Evolutionary conservation across 1,140 invertebrate species (phyloP), one percentile per base, ranked within the genome.

Genomic region (Aphelinus certus): DNA sequence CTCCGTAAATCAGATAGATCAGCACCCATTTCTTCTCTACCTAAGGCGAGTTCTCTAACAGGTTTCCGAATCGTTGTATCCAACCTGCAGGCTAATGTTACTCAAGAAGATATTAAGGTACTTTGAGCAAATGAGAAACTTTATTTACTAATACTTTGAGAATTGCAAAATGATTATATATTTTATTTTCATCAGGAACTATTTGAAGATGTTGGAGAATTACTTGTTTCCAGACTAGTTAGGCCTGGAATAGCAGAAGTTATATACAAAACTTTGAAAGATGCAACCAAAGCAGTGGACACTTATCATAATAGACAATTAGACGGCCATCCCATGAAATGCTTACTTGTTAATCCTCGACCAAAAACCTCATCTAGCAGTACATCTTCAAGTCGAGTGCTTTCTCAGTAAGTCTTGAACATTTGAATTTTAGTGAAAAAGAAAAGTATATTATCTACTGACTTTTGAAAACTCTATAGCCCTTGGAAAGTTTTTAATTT

Each of bases 221-320:
- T 98, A 81, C 87, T 95, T 56, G 92, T 93, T 76, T 95, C 95
- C 2, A 91, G 93, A 79, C 88, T 97, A 79, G 92, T 97, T n/a
- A 91, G 95, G 66, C 92, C 93, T 3, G 96, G 96, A 3, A 93
- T 92, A 7, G 96, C 96, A 1, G 95, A 97, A 89, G 95, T 97
- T 7, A 94, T 97, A 77, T 98, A 96, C 83, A 92, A 94, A 79
- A 93, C 91, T 55, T 86, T 94, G 68, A 93, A 95, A 77, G 95
- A 97, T 88, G 96, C 96, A 58, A 91, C 94, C 73, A 93, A 92
- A 84, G 96, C 96, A 47, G 94, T 97, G 5, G 94, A 97, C 80
- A 93, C 94, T 55, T 98, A 97, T 87, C 95, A 98, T 83, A 96
- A 97, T 84, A 88, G 96, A 65, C 95, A 97, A 82, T 89, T 96